Conservation (phyloP, 2,888 invertebrate genomes). For the Protodeltote pygarga region DNA sequence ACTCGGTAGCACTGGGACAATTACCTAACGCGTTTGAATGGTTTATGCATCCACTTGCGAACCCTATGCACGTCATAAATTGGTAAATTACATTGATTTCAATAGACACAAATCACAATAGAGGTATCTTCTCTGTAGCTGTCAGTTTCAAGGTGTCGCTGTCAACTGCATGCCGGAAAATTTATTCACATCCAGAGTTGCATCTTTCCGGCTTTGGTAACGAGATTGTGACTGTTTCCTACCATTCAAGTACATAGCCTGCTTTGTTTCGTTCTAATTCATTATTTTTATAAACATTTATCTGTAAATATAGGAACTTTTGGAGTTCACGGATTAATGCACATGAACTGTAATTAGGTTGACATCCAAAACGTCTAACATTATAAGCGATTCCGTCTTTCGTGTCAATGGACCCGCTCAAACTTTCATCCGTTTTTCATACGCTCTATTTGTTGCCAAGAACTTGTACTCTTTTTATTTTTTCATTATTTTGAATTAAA, state of each 20-base stretch:
- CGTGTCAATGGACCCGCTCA: too few relatives aligned
- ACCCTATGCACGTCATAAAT: conserved; percentile 29
- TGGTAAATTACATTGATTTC: conserved; percentile 37
- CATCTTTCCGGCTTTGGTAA: conserved; percentile 23
- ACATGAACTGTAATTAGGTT: too few relatives aligned
- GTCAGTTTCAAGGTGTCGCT: conserved; percentile 36
- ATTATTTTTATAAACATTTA: too few relatives aligned
- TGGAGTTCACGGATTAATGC: too few relatives aligned
- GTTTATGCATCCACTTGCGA: conserved; percentile 8
- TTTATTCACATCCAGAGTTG: conserved; percentile 8
- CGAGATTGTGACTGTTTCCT: conserved; percentile 8
- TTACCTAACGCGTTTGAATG: too few relatives aligned
- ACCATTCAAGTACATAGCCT: conserved; percentile 7
- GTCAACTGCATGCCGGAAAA: conserved; percentile 28
- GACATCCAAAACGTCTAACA: too few relatives aligned
- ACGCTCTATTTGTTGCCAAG: too few relatives aligned
- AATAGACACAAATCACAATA: conserved; percentile 38
- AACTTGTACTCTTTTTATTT: too few relatives aligned
- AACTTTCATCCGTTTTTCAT: too few relatives aligned
- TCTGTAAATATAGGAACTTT: too few relatives aligned
- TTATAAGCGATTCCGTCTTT: too few relatives aligned
- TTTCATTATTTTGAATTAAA: not conserved
- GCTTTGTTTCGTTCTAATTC: not conserved
- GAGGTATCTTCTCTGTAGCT: conserved; percentile 15
- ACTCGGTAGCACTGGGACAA: too few relatives aligned